Conservation (phyloP, 2,113 vertebrate genomes). For the Oxyura jamaicensis region DNA sequence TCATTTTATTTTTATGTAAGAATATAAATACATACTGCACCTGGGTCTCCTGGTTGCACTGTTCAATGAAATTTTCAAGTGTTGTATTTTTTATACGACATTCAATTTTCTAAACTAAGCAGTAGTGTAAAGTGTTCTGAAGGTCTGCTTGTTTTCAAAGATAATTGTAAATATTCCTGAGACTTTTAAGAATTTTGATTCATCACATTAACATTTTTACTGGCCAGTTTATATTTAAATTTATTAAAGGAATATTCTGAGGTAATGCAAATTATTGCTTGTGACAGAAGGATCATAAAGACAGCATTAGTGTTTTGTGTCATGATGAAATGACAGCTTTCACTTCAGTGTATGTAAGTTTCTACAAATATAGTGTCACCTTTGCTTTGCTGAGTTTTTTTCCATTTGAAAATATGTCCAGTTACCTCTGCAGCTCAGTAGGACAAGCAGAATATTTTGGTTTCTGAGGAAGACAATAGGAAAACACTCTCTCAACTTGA, state of each 20-base stretch:
- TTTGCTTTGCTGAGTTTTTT: conserved; percentile 23
- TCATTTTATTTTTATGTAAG: conserved; percentile 29
- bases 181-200: background rate
- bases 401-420: background rate
- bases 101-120: conserved; percentile 27
- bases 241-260: background rate
- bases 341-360: background rate
- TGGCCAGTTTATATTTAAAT: background rate
- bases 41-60: background rate
- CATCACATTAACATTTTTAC: background rate
- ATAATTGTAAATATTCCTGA: background rate
- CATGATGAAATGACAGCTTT: background rate
- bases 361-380: background rate
- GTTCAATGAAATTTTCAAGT: background rate
- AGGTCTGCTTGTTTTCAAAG: background rate
- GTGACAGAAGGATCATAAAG: background rate
- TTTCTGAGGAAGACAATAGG: background rate
- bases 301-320: background rate
- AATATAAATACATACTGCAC: background rate
- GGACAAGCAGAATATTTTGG: background rate
- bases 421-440: background rate
- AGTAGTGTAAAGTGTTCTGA: background rate
- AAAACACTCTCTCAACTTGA: background rate
- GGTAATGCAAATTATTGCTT: background rate
- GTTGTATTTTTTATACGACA: background rate